Base-by-base conservation (phyloP, 2,797 vertebrate genomes). In the Myotis vivesi region DNA sequence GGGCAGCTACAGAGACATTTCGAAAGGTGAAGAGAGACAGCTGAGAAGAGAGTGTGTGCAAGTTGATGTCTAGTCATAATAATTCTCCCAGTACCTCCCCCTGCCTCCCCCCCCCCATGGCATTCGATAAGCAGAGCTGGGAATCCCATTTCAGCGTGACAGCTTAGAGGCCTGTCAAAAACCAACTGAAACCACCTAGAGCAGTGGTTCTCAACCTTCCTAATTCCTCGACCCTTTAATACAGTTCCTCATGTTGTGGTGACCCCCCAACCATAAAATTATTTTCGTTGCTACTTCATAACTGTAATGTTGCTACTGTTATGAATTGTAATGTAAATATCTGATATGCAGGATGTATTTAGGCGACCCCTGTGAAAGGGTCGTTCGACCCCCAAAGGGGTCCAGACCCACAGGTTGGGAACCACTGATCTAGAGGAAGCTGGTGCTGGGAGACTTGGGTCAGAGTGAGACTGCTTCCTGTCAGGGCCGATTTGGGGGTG, bases 131-230 rank as follows among this genome's bases (percentile, higher is more conserved):
- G 96, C 64, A 92, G 76, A 87, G 88, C 59, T 4, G 28, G 76
- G 95, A 90, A 69, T 16, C 85, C 36, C 95, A 88, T 89, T 94
- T 89, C 91, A 97, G 85, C 3, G 0, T 79, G 92, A 94, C 83
- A 94, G 84, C 59, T 96, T 96, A 89, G 97, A 95, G 5, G 62
- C 79, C 92, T 1, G 8, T 73, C 5, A 97, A 92, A 84, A 95
- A 95, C 10, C 13, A 96, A 91, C 95, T 91, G 55, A 53, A 89
- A 97, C 46, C 46, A 46, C 80, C 92, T 72, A 79, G 66, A 87
- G 72, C 44, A 44, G 44, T 44, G 44, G 44, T 44, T 44, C 44
- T 44, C 44, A 44, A 44, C 10, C 10, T 44, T 11, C 10, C 44
- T 44, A 44, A 44, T 44, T 10, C 44, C 44, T 0, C 44, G 44